phyloP scores from a whole-genome alignment of 2,113 vertebrate species.

The Amphiprion percula region DNA sequence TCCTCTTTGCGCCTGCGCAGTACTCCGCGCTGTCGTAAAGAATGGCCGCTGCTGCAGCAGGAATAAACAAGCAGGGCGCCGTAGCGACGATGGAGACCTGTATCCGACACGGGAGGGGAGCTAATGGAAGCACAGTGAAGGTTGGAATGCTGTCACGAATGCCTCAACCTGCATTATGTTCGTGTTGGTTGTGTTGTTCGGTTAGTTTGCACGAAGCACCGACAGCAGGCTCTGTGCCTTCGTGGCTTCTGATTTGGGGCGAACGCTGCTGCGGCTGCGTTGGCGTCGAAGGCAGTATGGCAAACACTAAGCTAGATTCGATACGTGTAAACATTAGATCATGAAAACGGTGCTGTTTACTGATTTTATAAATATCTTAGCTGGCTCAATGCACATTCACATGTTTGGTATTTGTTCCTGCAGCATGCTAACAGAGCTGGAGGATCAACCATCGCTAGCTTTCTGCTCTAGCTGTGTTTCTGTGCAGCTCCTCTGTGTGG shows the following conservation, averaged over 20 bases:
- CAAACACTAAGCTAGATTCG: neutral
- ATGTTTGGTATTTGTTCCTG: neutral
- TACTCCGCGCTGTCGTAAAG: slow-evolving; percentile 63
- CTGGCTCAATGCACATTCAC: neutral
- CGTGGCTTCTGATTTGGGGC: slow-evolving; percentile 35
- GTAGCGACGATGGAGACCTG: slow-evolving; percentile 82
- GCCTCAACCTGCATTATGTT: neutral
- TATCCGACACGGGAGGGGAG: slow-evolving; percentile 82
- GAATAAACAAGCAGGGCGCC: slow-evolving; percentile 89
- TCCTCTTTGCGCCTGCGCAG: slow-evolving; percentile 26
- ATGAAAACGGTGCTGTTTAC: fast-evolving
- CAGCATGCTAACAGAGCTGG: slow-evolving; percentile 13
- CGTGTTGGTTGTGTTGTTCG: neutral
- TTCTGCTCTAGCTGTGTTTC: neutral
- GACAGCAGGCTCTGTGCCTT: slow-evolving; percentile 11
- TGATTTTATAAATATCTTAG: neutral
- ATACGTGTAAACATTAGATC: neutral
- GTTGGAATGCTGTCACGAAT: slow-evolving; percentile 73
- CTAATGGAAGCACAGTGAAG: slow-evolving; percentile 87
- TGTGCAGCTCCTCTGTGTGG: slow-evolving; percentile 39
- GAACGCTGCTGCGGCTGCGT: slow-evolving; percentile 67
- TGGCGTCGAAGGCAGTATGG: slow-evolving; percentile 41
- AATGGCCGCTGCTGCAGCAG: slow-evolving; percentile 88
- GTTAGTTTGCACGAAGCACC: neutral
- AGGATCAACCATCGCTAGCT: neutral